Base-by-base conservation (phyloP, 2,113 vertebrate species). In the Cyprinus carpio region DNA sequence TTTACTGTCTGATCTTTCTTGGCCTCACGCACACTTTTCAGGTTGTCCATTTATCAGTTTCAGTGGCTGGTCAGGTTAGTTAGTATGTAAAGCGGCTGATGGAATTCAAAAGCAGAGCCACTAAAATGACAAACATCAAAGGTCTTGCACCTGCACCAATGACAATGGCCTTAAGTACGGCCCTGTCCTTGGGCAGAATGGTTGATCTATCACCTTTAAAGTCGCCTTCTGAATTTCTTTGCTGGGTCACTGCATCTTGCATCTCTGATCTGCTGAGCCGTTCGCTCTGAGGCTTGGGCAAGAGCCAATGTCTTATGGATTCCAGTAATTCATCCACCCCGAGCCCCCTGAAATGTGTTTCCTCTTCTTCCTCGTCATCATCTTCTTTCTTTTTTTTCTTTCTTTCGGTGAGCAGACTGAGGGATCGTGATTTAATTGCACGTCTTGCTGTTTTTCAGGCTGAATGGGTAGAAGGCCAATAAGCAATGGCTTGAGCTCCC, bases 21-120 rank as follows among this genome's bases (percentile, higher is more conserved):
- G 83, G 64, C 87, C 79, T 86, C 72, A 65, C 72, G 31, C 84
- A 49, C 85, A 76, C 43, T 85, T 83, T 88, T 78, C 71, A 74
- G 67, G 86, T 90, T 91, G 88, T 85, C 89, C 89, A 91, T 87
- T 91, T 89, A 87, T 86, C 83, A 85, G 82, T 85, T 84, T 80
- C 74, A 84, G 75, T 71, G 85, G 81, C 58, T 62, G 77, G 74
- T 87, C 86, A 75, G 84, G 89, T 84, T 86, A 86, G 88, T 43
- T 87, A 87, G 85, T 46, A 81, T 71, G 87, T 85, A 85, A 86
- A 87, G 82, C 51, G 62, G 79, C 84, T 51, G 56, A 29, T 60
- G 62, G 54, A 85, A 84, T 88, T 87, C 82, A 54, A 83, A 84
- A 85, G 65, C 85, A 81, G 86, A 90, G 87, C 71, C 88, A 90